phyloP scores from a whole-genome alignment of 2,113 vertebrate genomes.

The Uria lomvia region DNA sequence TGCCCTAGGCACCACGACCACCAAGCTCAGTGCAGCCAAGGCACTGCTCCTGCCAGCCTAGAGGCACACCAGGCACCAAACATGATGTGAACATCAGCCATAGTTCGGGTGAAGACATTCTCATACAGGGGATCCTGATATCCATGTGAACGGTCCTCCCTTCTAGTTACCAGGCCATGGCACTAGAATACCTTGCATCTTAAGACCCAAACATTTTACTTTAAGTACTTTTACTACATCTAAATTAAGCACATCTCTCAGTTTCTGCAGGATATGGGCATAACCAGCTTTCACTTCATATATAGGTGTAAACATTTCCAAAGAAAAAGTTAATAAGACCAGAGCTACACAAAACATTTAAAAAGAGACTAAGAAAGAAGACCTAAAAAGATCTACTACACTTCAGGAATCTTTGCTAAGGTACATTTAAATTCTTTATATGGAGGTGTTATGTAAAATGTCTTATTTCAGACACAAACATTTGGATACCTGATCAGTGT shows the following conservation, averaged over 20 bases:
- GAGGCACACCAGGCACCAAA: not conserved
- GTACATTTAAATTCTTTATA: not conserved
- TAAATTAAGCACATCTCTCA: not conserved
- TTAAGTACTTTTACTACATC: not conserved
- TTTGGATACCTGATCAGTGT: not conserved
- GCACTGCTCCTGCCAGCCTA: not conserved
- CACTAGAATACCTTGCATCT: not conserved
- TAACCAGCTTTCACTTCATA: not conserved
- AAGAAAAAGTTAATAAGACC: not conserved
- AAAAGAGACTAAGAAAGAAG: not conserved
- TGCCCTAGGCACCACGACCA: not conserved
- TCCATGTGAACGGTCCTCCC: fast-evolving
- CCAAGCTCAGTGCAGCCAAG: not conserved
- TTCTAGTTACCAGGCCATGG: fast-evolving
- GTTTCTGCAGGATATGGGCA: not conserved
- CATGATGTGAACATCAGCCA: fast-evolving
- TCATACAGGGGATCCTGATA: fast-evolving
- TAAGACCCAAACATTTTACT: not conserved
- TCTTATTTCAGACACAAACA: not conserved
- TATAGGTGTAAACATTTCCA: not conserved
- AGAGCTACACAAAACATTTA: not conserved
- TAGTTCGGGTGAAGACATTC: fast-evolving
- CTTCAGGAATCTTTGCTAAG: not conserved
- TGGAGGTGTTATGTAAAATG: fast-evolving
- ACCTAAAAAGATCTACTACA: not conserved